These are phyloP conservation scores for Samia ricini DNA, from an alignment of 1,140 invertebrate species.

Conservation along the genomic window DNA sequence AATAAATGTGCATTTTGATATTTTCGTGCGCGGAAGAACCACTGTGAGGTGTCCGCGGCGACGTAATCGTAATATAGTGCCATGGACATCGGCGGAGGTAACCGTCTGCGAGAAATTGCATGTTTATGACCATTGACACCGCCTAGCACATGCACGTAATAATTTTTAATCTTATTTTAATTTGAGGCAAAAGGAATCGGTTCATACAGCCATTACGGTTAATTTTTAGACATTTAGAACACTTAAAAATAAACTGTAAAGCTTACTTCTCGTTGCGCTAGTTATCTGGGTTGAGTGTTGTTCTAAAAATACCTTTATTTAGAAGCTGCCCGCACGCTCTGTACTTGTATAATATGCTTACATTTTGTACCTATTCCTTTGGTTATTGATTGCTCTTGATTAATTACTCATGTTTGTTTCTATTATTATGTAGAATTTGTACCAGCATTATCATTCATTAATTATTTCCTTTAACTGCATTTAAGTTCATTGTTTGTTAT, in stretches of 20 bases:
- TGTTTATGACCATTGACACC: conserved; percentile 53
- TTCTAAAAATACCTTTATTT: conserved; percentile 58
- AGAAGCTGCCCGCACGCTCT: conserved; percentile 29
- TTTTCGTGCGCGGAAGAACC: conserved; percentile 51
- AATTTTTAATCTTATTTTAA: conserved; percentile 19
- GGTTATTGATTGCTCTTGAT: not conserved
- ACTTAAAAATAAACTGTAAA: conserved; percentile 10
- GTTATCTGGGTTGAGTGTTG: conserved; percentile 37
- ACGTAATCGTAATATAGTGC: conserved; percentile 48
- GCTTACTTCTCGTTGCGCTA: conserved; percentile 18
- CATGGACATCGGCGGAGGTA: conserved; percentile 74
- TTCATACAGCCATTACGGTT: conserved; percentile 19
- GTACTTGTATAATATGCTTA: conserved; percentile 8
- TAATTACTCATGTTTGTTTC: not conserved
- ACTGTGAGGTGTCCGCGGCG: conserved; percentile 57
- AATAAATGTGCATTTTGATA: conserved; percentile 56
- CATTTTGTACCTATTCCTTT: conserved; percentile 3
- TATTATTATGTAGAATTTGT: not conserved
- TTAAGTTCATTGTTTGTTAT: not conserved
- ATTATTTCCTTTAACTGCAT: not conserved
- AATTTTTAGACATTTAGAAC: conserved; percentile 14
- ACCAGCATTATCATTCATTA: not conserved
- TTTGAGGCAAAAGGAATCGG: conserved; percentile 18
- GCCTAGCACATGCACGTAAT: conserved; percentile 55
- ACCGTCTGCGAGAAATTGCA: conserved; percentile 51